A percentile compares a stretch with the other conserved stretches of the same genome.
These are phyloP conservation scores for pig (Sus scrofa) DNA, from an alignment of 2,113 vertebrate species.

Conservation along the genomic window DNA sequence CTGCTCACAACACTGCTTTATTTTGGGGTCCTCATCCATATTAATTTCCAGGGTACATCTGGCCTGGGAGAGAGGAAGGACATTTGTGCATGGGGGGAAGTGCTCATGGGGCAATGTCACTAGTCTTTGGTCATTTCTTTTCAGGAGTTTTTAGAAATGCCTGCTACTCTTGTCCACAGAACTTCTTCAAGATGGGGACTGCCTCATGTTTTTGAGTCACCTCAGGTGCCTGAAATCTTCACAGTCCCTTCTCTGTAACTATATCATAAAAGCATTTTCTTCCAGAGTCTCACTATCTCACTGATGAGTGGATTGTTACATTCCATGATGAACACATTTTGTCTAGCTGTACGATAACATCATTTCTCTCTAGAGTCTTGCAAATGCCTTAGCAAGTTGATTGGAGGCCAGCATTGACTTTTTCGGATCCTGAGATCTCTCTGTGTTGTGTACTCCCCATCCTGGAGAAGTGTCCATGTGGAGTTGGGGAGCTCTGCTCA, in stretches of 20 bases:
- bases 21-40: not conserved
- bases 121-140: not conserved
- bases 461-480: not conserved
- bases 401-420: not conserved
- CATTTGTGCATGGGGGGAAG: rapidly evolving
- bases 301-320: not conserved
- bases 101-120: not conserved
- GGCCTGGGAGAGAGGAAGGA: rapidly evolving
- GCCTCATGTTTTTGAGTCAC: not conserved
- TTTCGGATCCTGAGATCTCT: not conserved
- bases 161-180: not conserved
- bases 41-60: not conserved
- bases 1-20: not conserved
- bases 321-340: not conserved
- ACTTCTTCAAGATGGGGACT: not conserved
- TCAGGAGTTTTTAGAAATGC: not conserved
- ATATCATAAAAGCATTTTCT: not conserved
- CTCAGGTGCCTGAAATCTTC: not conserved
- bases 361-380: not conserved
- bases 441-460: not conserved
- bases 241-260: not conserved
- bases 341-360: not conserved
- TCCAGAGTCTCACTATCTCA: not conserved
- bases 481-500: not conserved
- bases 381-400: not conserved